phyloP scores from a whole-genome alignment of 2,113 vertebrate species.

The Equus przewalskii region DNA sequence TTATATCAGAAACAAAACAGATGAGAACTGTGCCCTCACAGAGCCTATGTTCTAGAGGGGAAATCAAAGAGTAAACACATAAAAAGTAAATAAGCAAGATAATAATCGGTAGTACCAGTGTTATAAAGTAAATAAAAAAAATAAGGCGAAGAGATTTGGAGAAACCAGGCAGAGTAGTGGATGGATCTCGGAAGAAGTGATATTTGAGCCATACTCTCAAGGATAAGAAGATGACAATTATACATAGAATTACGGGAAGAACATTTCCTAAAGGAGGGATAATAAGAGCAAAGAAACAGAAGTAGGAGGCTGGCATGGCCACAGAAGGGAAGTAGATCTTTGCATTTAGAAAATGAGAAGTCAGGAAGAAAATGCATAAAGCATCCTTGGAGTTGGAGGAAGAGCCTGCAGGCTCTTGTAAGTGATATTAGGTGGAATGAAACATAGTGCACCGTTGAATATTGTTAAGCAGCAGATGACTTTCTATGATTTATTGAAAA shows the following conservation, averaged over 20 bases:
- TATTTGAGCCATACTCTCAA: not conserved
- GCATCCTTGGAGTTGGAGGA: not conserved
- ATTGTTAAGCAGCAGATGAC: not conserved
- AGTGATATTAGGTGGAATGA: not conserved
- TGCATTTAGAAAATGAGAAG: not conserved
- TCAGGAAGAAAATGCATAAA: not conserved
- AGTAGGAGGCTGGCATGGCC: accelerated
- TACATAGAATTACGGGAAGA: not conserved
- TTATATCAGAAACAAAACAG: constrained; percentile 12
- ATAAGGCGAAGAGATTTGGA: not conserved
- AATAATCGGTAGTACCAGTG: not conserved
- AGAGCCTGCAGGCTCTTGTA: not conserved
- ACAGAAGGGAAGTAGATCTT: not conserved
- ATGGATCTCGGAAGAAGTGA: not conserved
- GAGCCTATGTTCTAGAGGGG: not conserved
- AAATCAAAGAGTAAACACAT: not conserved
- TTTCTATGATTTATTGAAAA: not conserved
- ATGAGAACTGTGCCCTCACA: not conserved
- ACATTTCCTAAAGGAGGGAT: not conserved
- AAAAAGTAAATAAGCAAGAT: not conserved
- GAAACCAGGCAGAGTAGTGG: not conserved
- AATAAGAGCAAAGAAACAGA: not conserved
- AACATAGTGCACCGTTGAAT: not conserved
- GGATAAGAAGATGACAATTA: not conserved
- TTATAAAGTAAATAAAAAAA: not conserved